Evolutionary conservation across 1,140 invertebrate genomes (phyloP).

Genomic region (Listronotus oregonensis): DNA sequence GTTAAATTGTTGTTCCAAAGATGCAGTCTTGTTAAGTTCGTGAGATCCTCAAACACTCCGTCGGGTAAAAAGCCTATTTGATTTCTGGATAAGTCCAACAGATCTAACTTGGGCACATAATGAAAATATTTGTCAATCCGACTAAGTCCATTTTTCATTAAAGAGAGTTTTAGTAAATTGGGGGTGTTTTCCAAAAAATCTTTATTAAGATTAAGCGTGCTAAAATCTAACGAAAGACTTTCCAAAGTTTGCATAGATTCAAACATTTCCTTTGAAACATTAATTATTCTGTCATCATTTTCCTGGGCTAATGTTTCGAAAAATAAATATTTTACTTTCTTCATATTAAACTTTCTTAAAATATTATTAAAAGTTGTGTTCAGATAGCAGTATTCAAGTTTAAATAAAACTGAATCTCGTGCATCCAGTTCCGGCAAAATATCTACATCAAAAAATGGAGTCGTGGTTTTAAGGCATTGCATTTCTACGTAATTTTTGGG

Average conservation of each 20-base stretch:
- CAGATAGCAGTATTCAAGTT: conserved; percentile 19
- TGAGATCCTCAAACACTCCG: conserved; percentile 25
- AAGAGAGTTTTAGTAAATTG: conserved; percentile 3
- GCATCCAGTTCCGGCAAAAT: conserved; percentile 6
- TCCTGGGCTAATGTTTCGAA: conserved; percentile 9
- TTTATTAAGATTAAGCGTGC: not conserved
- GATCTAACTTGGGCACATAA: conserved; percentile 18
- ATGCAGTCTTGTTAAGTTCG: conserved; percentile 21
- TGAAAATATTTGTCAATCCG: conserved; percentile 16
- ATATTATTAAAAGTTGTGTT: conserved; percentile 11
- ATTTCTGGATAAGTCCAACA: conserved; percentile 14
- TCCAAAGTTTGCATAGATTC: conserved; percentile 7
- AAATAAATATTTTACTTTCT: conserved; percentile 2
- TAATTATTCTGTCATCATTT: not conserved
- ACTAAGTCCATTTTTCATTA: conserved; percentile 8
- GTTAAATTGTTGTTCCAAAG: conserved; percentile 34
- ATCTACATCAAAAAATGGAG: conserved; percentile 6
- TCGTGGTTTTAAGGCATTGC: conserved; percentile 2
- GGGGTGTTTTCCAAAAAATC: conserved; percentile 24
- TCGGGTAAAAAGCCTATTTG: conserved; percentile 9
- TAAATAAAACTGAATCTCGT: conserved; percentile 1
- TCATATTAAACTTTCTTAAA: conserved; percentile 12
- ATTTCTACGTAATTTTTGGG: not conserved
- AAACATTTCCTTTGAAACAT: conserved; percentile 1
- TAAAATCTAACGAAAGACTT: conserved; percentile 3